Evolutionary conservation across 2,797 vertebrate genomes (phyloP), one percentile per base, ranked within the genome.

Genomic region (Karalla daura): DNA sequence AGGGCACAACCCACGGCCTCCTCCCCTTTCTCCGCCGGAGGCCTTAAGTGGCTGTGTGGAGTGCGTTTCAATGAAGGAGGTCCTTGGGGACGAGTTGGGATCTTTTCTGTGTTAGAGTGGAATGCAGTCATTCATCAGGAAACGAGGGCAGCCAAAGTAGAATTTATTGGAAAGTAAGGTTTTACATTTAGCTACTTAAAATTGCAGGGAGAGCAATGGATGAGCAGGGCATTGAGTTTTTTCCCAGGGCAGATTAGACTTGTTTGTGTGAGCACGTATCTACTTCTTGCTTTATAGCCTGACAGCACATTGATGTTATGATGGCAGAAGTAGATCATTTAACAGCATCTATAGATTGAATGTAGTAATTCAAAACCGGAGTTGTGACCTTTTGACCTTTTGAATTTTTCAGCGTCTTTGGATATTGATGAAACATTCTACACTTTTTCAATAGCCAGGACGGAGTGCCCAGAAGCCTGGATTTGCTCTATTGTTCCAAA

Each of bases 11-110:
- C 45, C 65, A 15, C 44, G 7, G 58, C 69, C 76, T 63, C 65
- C 71, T 56, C 63, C 51, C 69, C 8, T 71, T 36, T 62, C 70
- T 85, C 66, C 52, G 37, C 63, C 65, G 71, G 49, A 76, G 75
- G 80, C 79, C 75, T 79, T 50, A 74, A 84, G 75, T 83, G 71
- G 39, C 43, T 69, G 37, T 61, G 74, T 66, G 75, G 61, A 74
- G 80, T 80, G 78, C 21, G 60, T 77, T 72, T 70, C 75, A 65
- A 46, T 70, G 54, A 74, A 55, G 54, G 54, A 69, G 36, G 61
- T 76, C 66, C 56, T 52, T 5, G 4, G 55, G 63, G 66, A 83
- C 70, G 75, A 77, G 72, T 51, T 23, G 33, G 45, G 65, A 25
- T 75, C 44, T 66, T 75, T 71, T 80, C 69, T 74, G 5, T 76